Base-by-base conservation (phyloP, 2,888 invertebrate species). In the Tachina lurida region DNA sequence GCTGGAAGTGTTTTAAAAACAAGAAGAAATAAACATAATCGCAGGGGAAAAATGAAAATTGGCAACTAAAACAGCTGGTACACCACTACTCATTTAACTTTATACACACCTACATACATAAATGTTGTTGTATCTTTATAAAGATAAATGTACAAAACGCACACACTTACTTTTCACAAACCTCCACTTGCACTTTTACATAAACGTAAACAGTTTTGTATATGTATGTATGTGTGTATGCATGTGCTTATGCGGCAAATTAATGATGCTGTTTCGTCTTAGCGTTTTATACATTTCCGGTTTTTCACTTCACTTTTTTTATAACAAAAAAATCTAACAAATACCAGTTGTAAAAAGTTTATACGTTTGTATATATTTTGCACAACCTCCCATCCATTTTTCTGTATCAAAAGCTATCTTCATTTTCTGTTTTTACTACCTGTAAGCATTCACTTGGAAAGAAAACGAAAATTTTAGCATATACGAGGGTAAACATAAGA, bases 281-380 rank as follows among this genome's bases (percentile, higher is more conserved):
- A n/a, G 43, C 70, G 54, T 47, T 47, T 71, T 60, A 41, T 41
- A 41, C 70, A 81, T 84, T 82, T 85, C 82, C 84, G 81, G 81
- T 73, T 62, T 62, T 76, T 62, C 62, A 74, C 76, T 76, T 73
- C 74, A 80, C 58, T 67, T 31, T 31, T 31, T 31, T 73, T 56
- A 19, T 10, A 49, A 73, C n/a, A 67, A 49, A 56, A 49, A 56
- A 58, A 41, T 15, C 9, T 5, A 60, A 41, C 1, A n/a, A n/a
- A 39, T 12, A 31, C 13, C 15, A 4, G 31, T 31, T 10, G 2
- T 7, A 58, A 15, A 41, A 41, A n/a, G 3, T 60, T 10, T 41
- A 17, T 60, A 58, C 15, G 3, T 31, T 58, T 58, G 1, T 8
- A 8, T 13, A n/a, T 7, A 1, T 13, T 52, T 31, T 4, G n/a